Base-by-base conservation (phyloP, 1,140 invertebrate species). In the Linepithema humile region DNA sequence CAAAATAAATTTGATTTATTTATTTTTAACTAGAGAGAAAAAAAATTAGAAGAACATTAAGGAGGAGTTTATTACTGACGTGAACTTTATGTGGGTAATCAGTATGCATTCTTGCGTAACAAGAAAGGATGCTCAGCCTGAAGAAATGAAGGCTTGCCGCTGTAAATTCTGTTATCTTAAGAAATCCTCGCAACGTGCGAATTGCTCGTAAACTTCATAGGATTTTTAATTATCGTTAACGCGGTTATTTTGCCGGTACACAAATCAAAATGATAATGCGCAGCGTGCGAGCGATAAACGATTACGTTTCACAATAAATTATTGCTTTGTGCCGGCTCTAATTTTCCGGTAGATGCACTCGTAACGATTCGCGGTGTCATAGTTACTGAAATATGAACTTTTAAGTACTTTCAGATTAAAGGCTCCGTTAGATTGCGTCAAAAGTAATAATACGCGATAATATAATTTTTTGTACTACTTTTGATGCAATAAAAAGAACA, bases 161-260 rank as follows among this genome's bases (percentile, higher is more conserved):
- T 15, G 29, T 77, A 77, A 77, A 77, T 77, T 53, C 12, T 50
- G 43, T 43, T 77, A 64, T 77, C 72, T 77, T 64, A 77, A 50
- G 59, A 77, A 35, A 50, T 77, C 12, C 20, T 32, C 20, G 20
- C 43, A 48, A 20, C 40, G 40, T n/a, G n/a, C 15, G 9, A 65
- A 65, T 77, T 50, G 43, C 60, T 77, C 45, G 20, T 77, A 65
- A 77, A 77, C 59, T 20, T 65, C 26, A 17, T 10, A 32, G 45
- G 73, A 23, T 65, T 86, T 86, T 77, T 77, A 85, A 77, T 77
- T 85, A 86, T 57, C 45, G 29, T 26, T 75, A 82, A 55, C 35
- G 83, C 55, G 69, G 38, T 53, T n/a, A 73, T 60, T 73, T 73
- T 50, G 29, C 26, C 17, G n/a, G 60, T 53, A 43, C 48, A 70